Base-by-base conservation (phyloP, 2,113 vertebrate genomes). In the Poecilia latipinna region DNA sequence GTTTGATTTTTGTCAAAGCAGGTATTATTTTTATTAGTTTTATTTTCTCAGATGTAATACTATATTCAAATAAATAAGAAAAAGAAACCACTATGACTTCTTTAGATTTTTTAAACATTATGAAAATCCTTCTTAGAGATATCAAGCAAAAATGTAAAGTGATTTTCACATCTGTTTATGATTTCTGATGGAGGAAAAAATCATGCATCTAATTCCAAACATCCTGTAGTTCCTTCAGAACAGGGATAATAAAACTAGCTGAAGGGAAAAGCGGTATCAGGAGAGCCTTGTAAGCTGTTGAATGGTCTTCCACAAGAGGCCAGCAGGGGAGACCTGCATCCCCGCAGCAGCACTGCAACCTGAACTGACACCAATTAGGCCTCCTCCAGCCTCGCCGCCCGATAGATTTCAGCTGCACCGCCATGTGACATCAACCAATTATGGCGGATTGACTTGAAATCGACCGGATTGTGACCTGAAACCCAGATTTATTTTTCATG, bases 321-420 rank as follows among this genome's bases (percentile, higher is more conserved):
- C 73, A n/a, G 81, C 54, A 32, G 89, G 74, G 75, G 78, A 61
- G 84, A 89, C 82, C 79, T 83, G 81, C 78, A 78, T 82, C 89
- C 76, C 89, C 75, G 85, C 81, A 73, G 87, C 61, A 75, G 63
- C 44, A 67, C 68, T 61, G 86, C 82, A 93, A 92, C 91, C 90
- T 90, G 85, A 84, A 85, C 92, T 89, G 91, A 94, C 93, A 94
- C 93, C 94, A 95, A 94, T 95, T 94, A 95, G 89, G 83, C 75
- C 88, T 89, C 87, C 80, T 84, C 76, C 72, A 77, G 84, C 81
- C 86, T 62, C 8, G 74, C 90, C 84, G 90, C 89, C 86, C 89
- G 74, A 86, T 88, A 88, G 82, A 89, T 85, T 89, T 90, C 88
- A 87, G 84, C 80, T 90, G 80, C 78, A 84, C 85, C 70, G 82